Evolutionary conservation across 2,888 invertebrate genomes (phyloP), one percentile per base, ranked within the genome.

Genomic region (Andrena bucephala): DNA sequence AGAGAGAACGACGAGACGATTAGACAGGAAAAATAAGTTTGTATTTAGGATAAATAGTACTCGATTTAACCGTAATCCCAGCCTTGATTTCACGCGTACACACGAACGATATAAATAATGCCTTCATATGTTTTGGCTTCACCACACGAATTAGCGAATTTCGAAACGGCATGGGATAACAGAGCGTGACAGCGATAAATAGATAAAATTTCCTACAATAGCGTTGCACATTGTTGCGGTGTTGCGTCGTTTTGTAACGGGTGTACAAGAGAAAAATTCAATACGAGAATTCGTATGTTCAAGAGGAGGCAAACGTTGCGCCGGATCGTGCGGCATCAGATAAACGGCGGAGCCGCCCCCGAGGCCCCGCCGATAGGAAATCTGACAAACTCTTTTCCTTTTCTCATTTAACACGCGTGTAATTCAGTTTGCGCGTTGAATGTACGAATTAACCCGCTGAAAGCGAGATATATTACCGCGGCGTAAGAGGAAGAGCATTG

Each of bases 61-160:
- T 68, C 65, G 72, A 57, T 73, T 72, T 63, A 80, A 73, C 63
- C 77, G 79, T 66, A 13, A 76, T 74, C 77, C 87, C 77, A 80
- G 75, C 85, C 81, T 83, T 82, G 57, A 84, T 85, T 85, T 89
- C 72, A 57, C 36, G 79, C 86, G 81, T 88, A 77, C 83, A 85
- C 65, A 85, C 84, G 77, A 87, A 88, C 75, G 81, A 85, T 70
- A 54, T 60, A 20, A 57, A 81, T 72, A 88, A 92, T 93, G 93
- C 93, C 93, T 94, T 94, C 94, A 93, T 94, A 93, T 93, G 93
- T 94, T 93, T 94, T 93, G 93, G 93, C 93, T 93, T 92, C 85
- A 57, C 90, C 88, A 90, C 89, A 90, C 84, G 89, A 90, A 89
- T 87, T 89, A 83, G 80, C 75, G 85, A 79, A 69, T 76, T 84